phyloP scores from a whole-genome alignment of 2,113 vertebrate species.

The Felis chaus region DNA sequence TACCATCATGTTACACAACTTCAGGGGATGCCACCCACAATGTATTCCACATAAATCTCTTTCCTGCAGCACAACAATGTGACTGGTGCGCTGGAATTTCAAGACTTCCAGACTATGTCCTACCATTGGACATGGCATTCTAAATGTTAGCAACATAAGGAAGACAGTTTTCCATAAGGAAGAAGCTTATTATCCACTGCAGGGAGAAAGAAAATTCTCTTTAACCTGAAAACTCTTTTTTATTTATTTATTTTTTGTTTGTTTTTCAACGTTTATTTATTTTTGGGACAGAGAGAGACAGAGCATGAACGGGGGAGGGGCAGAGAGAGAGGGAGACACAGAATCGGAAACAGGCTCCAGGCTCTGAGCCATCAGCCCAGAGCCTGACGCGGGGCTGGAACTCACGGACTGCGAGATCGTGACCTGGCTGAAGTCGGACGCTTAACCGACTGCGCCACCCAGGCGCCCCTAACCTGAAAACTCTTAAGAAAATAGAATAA shows the following conservation, averaged over 20 bases:
- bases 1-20: background rate
- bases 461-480: slow-evolving; percentile 33
- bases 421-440: too few relatives aligned
- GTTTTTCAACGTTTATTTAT: too few relatives aligned
- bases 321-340: too few relatives aligned
- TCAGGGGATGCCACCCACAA: background rate
- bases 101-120: background rate
- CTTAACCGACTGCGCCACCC: too few relatives aligned
- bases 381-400: too few relatives aligned
- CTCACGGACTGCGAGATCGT: too few relatives aligned
- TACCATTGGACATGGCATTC: background rate
- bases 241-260: too few relatives aligned
- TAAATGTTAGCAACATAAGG: background rate
- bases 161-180: background rate
- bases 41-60: background rate
- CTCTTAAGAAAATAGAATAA: background rate
- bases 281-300: too few relatives aligned
- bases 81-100: background rate
- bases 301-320: too few relatives aligned
- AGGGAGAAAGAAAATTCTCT: background rate
- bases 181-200: background rate
- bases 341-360: too few relatives aligned
- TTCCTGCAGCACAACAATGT: background rate
- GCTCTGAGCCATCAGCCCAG: too few relatives aligned
- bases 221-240: background rate